Percentiles rank a stretch among this genome's conserved stretches.
Evolutionary conservation across 2,113 vertebrate genomes (phyloP).

Genomic region (Stercorarius parasiticus): DNA sequence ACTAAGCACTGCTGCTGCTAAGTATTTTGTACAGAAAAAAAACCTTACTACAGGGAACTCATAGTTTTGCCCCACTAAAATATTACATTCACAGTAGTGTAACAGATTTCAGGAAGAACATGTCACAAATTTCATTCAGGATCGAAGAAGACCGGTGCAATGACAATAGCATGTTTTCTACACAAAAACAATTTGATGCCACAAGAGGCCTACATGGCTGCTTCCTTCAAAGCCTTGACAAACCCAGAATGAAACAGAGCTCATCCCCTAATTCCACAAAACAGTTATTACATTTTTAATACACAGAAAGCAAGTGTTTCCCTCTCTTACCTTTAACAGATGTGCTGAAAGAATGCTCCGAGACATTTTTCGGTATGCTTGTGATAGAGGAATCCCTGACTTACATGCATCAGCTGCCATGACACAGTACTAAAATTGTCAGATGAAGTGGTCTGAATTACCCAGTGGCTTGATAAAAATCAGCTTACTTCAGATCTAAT

Average conservation of each 20-base stretch:
- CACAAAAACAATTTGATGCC: not conserved
- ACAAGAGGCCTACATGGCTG: not conserved
- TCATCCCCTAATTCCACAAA: not conserved
- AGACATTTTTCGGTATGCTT: constrained; percentile 1
- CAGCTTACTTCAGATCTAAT: constrained; percentile 62
- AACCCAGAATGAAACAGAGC: not conserved
- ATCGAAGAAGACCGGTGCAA: constrained; percentile 17
- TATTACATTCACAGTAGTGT: not conserved
- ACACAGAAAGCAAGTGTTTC: not conserved
- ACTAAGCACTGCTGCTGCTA: not conserved
- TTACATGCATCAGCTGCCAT: constrained; percentile 20
- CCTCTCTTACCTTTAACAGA: constrained; percentile 23
- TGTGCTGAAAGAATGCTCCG: not conserved
- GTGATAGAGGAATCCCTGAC: constrained; percentile 11
- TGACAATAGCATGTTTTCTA: not conserved
- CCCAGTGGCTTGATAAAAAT: constrained; percentile 54
- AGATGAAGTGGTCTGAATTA: constrained; percentile 49
- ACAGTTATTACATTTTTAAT: not conserved
- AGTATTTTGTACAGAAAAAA: constrained; percentile 6
- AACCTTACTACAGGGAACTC: constrained; percentile 1
- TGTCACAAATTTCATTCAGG: constrained; percentile 26
- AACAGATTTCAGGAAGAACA: constrained; percentile 12
- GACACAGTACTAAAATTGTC: constrained; percentile 19
- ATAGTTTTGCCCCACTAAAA: not conserved
- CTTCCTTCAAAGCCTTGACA: constrained; percentile 18